A percentile compares a stretch with the other conserved stretches of the same genome.
Conservation (phyloP, 2,888 invertebrate genomes). For the Lissonota sp. region DNA sequence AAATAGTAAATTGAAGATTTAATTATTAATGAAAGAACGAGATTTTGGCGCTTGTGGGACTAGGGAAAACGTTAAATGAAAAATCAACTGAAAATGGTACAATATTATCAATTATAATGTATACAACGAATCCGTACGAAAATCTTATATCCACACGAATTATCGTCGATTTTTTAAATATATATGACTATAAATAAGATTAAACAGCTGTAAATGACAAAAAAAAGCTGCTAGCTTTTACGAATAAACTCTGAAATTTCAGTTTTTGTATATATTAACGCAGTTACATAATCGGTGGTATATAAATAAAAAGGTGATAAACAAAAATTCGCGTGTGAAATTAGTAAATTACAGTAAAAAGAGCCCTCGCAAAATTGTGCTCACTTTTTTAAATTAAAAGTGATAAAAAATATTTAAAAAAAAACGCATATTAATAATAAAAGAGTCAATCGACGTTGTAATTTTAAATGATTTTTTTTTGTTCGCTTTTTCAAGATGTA, state of each 20-base stretch:
- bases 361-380: background rate
- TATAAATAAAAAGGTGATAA: conserved; percentile 60
- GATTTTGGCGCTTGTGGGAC: conserved; percentile 54
- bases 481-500: background rate
- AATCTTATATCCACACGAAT: conserved; percentile 57
- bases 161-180: conserved; percentile 16
- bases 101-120: conserved; percentile 23
- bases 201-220: conserved; percentile 11
- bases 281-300: conserved; percentile 16
- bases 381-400: background rate
- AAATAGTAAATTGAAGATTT: background rate
- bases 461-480: background rate
- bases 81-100: conserved; percentile 8
- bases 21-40: conserved; percentile 4
- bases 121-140: conserved; percentile 29
- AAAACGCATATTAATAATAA: conserved; percentile 5
- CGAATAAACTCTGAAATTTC: conserved; percentile 34
- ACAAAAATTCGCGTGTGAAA: conserved; percentile 6
- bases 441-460: background rate
- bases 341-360: background rate
- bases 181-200: conserved; percentile 38
- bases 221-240: conserved; percentile 45
- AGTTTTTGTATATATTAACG: background rate
- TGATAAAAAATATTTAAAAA: background rate
- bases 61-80: conserved; percentile 48